phyloP scores from a whole-genome alignment of 2,888 invertebrate genomes.

The Calliscelio sp. region DNA sequence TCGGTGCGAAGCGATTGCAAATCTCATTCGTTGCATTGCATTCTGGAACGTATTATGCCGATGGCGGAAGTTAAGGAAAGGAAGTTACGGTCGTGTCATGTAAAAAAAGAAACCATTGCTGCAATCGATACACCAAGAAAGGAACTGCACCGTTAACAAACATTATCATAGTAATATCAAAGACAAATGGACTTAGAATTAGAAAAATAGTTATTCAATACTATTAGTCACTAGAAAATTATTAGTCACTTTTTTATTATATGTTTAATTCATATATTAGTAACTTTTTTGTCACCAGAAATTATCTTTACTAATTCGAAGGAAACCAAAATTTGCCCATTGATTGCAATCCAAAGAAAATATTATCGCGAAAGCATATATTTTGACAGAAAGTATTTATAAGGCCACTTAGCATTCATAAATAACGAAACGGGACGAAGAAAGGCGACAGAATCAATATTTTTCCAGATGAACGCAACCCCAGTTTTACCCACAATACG shows the following conservation, averaged over 20 bases:
- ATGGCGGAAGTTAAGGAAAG: constrained; percentile 68
- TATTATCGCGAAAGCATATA: constrained; percentile 16
- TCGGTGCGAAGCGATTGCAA: constrained; percentile 55
- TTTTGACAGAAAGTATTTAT: constrained; percentile 39
- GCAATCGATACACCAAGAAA: constrained; percentile 44
- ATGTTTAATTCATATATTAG: too few relatives aligned
- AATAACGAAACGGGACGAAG: not conserved
- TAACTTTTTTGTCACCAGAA: too few relatives aligned
- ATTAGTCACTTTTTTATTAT: too few relatives aligned
- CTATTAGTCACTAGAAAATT: too few relatives aligned
- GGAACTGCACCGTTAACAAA: constrained; percentile 52
- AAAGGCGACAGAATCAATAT: constrained; percentile 38
- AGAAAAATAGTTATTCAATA: too few relatives aligned
- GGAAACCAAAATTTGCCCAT: not conserved
- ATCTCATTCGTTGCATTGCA: constrained; percentile 47
- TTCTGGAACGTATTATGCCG: constrained; percentile 57
- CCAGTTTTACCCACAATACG: not conserved
- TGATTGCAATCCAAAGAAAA: constrained; percentile 10
- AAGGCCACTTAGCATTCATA: constrained; percentile 8
- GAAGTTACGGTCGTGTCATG: constrained; percentile 67
- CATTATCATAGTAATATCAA: constrained; percentile 36
- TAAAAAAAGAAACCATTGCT: constrained; percentile 46
- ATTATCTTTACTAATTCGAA: constrained; percentile 7
- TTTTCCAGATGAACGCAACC: constrained; percentile 27
- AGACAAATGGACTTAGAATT: constrained; percentile 19